Evolutionary conservation across 2,797 vertebrate genomes (phyloP).

Genomic region (Pteropus rufus): DNA sequence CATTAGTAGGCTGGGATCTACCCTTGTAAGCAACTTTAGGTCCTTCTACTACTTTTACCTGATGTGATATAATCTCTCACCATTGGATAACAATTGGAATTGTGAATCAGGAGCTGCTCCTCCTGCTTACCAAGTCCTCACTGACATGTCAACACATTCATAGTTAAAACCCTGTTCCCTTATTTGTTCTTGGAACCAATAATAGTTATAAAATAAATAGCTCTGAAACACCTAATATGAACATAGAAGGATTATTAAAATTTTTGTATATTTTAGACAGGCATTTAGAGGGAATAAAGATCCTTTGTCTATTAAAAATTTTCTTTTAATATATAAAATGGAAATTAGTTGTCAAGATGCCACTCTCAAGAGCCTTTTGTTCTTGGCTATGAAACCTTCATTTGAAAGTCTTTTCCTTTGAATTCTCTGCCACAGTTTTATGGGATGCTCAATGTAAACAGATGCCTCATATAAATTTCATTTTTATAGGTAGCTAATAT

Average conservation of each 20-base stretch:
- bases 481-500: slow-evolving; percentile 79
- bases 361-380: slow-evolving; percentile 67
- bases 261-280: slow-evolving; percentile 32
- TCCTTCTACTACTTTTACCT: neutral
- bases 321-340: slow-evolving; percentile 62
- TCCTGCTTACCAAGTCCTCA: neutral
- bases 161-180: neutral
- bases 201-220: slow-evolving; percentile 41
- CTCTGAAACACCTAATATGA: neutral
- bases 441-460: slow-evolving; percentile 76
- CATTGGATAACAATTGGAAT: neutral
- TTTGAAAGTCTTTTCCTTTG: slow-evolving; percentile 68
- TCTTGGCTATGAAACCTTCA: slow-evolving; percentile 69
- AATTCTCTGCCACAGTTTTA: slow-evolving; percentile 74
- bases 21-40: neutral
- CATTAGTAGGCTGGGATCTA: neutral
- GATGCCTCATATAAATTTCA: slow-evolving; percentile 79
- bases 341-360: slow-evolving; percentile 61
- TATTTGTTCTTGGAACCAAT: slow-evolving; percentile 37
- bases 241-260: neutral
- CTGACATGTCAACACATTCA: neutral
- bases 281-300: neutral
- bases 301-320: slow-evolving; percentile 61
- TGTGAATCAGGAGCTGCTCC: neutral
- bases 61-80: neutral